These are phyloP conservation scores for Capra hircus DNA, from an alignment of 2,113 vertebrate species.

Conservation along the genomic window DNA sequence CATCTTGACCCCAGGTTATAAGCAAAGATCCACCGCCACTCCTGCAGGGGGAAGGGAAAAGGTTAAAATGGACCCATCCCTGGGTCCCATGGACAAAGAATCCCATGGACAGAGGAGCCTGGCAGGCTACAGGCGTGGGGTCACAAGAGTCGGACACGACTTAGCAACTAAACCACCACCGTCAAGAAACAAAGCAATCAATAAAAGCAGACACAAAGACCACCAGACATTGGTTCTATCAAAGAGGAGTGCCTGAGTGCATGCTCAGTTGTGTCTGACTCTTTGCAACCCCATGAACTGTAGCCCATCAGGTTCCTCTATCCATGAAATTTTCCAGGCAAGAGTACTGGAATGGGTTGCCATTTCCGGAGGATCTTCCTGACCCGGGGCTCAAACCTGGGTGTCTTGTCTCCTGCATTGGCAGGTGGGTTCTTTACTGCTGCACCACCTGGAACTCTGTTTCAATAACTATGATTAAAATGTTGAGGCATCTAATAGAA, in stretches of 20 bases:
- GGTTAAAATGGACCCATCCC: not conserved
- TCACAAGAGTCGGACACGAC: accelerated
- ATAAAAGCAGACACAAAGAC: not conserved
- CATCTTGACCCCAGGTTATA: not conserved
- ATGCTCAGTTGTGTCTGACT: not conserved
- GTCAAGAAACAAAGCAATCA: not conserved
- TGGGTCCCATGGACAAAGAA: not conserved
- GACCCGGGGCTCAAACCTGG: not conserved
- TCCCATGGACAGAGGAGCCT: not conserved
- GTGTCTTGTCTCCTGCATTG: not conserved
- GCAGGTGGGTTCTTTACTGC: not conserved
- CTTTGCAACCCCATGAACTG: not conserved
- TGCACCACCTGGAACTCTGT: not conserved
- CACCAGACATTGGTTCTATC: not conserved
- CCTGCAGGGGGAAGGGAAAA: not conserved
- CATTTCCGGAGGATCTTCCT: not conserved
- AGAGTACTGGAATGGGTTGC: not conserved
- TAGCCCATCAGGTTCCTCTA: not conserved
- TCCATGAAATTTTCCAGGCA: not conserved
- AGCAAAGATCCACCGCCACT: not conserved
- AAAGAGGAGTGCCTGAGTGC: not conserved
- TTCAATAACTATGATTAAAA: not conserved
- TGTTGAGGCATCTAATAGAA: too few species aligned
- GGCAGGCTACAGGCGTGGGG: not conserved
- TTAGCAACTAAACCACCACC: not conserved